Evolutionary conservation across 2,888 invertebrate genomes (phyloP).

Genomic region (Drosophila ezoana): DNA sequence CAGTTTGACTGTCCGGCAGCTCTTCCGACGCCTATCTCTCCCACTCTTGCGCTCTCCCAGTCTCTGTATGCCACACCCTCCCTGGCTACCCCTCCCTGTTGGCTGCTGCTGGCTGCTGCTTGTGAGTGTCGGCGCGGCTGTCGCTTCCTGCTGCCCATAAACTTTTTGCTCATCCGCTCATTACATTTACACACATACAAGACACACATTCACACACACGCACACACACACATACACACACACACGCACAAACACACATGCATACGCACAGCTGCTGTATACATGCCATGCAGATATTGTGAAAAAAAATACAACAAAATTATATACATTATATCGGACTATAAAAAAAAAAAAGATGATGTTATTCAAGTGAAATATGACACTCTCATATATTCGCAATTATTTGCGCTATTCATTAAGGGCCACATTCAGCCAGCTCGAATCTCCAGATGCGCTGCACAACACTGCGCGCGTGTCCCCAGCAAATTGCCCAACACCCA

Average conservation of each 20-base stretch:
- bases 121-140: slow-evolving; percentile 68
- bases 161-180: slow-evolving; percentile 69
- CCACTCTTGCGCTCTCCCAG: neutral
- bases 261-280: slow-evolving; percentile 38
- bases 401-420: slow-evolving; percentile 73
- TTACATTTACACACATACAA: slow-evolving; percentile 45
- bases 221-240: slow-evolving; percentile 22
- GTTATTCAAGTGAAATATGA: slow-evolving; percentile 73
- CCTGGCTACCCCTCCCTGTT: slow-evolving; percentile 4
- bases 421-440: slow-evolving; percentile 38
- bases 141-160: slow-evolving; percentile 70
- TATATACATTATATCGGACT: slow-evolving; percentile 24
- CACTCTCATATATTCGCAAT: slow-evolving; percentile 74
- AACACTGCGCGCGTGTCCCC: neutral
- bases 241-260: neutral
- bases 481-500: no score
- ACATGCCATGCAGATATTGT: slow-evolving; percentile 68
- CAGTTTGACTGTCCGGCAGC: slow-evolving; percentile 3
- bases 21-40: neutral
- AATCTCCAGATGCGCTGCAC: slow-evolving; percentile 34
- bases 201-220: slow-evolving; percentile 17
- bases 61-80: neutral
- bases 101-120: slow-evolving; percentile 36
- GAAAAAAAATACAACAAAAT: slow-evolving; percentile 17
- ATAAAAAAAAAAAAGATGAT: slow-evolving; percentile 42